Percentiles rank a stretch among this genome's conserved stretches.
These are phyloP conservation scores for Macquaria australasica DNA, from an alignment of 2,113 vertebrate genomes.

Conservation along the genomic window DNA sequence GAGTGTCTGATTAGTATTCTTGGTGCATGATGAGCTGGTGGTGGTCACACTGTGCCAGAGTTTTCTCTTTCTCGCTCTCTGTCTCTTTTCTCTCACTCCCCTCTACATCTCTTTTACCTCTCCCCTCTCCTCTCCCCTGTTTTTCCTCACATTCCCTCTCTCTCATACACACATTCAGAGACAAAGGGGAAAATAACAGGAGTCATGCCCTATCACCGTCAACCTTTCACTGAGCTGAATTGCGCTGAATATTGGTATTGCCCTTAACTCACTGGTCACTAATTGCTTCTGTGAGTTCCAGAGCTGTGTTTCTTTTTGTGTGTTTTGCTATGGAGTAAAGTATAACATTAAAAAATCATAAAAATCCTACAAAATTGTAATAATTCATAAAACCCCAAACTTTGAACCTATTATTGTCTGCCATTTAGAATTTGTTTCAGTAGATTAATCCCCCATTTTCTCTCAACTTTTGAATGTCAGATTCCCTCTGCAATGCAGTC, in stretches of 20 bases:
- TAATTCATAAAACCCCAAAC: not conserved
- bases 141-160: constrained; percentile 46
- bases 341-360: not conserved
- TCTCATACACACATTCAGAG: constrained; percentile 18
- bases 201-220: constrained; percentile 54
- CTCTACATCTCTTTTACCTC: constrained; percentile 45
- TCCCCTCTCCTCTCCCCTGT: not conserved
- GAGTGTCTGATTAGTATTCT: constrained; percentile 77
- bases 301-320: not conserved
- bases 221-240: constrained; percentile 56
- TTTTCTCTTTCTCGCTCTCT: constrained; percentile 55
- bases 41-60: constrained; percentile 69
- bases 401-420: not conserved
- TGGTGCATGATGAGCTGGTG: constrained; percentile 58
- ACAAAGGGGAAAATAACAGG: constrained; percentile 70
- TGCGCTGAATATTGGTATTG: constrained; percentile 40
- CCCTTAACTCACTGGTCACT: constrained; percentile 7
- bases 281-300: constrained; percentile 15
- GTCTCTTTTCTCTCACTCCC: constrained; percentile 39
- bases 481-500: constrained; percentile 6
- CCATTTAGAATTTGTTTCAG: not conserved
- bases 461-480: not conserved
- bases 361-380: not conserved
- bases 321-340: not conserved
- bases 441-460: not conserved